Evolutionary conservation across 2,888 invertebrate genomes (phyloP).

Genomic region (Napeogenes sylphis): DNA sequence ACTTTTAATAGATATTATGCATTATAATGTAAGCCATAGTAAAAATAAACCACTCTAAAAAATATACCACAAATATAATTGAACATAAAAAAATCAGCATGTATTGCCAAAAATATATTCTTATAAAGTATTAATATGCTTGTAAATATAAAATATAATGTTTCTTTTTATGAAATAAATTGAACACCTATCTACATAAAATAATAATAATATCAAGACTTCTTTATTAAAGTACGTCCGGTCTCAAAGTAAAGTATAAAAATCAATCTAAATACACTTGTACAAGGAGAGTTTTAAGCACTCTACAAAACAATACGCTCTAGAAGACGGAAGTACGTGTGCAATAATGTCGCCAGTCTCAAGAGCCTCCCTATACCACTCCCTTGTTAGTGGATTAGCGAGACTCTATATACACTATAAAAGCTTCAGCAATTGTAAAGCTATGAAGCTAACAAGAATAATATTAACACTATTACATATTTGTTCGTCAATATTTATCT

Average conservation of each 20-base stretch:
- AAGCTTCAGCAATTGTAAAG: neutral
- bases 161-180: no score
- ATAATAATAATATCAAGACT: neutral
- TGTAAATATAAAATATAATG: no score
- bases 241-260: neutral
- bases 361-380: neutral
- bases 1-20: neutral
- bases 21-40: no score
- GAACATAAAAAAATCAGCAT: no score
- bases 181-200: neutral
- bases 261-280: constrained; percentile 2
- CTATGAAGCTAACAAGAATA: neutral
- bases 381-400: constrained; percentile 5
- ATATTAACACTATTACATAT: neutral
- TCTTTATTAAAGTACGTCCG: neutral
- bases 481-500: neutral
- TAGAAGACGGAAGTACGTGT: constrained; percentile 2
- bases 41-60: no score
- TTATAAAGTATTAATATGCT: no score
- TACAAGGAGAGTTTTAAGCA: neutral
- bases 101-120: no score
- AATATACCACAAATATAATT: no score
- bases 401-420: neutral
- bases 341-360: constrained; percentile 6
- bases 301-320: constrained; percentile 6